These are phyloP conservation scores for Leptobrachium ailaonicum DNA, from an alignment of 2,113 vertebrate genomes.

Conservation along the genomic window DNA sequence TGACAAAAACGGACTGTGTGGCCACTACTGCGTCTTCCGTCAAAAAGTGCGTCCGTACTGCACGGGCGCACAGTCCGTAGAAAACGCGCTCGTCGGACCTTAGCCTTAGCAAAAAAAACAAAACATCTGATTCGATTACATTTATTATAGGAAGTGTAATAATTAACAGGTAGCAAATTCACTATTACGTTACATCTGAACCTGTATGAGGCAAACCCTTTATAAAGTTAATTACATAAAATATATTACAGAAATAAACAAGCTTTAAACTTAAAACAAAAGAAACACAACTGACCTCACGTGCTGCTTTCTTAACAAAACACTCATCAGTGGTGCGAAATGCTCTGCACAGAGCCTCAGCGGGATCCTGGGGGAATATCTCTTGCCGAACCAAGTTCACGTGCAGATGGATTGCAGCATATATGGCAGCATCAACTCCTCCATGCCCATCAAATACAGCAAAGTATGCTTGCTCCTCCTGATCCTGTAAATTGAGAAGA, in stretches of 20 bases:
- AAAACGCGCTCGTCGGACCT: too few species aligned
- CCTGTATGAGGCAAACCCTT: neutral
- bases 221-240: neutral
- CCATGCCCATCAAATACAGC: conserved; percentile 96
- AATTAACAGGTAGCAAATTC: too few species aligned
- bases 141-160: too few species aligned
- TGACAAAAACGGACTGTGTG: too few species aligned
- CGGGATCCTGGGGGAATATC: conserved; percentile 82
- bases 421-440: conserved; percentile 93
- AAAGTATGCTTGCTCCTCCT: conserved; percentile 96
- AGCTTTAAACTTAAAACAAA: too few species aligned
- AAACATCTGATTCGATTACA: too few species aligned
- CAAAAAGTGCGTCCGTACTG: too few species aligned
- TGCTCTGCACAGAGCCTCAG: conserved; percentile 84
- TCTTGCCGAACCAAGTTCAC: conserved; percentile 92
- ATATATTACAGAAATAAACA: neutral
- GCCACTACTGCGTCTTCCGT: too few species aligned
- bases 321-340: conserved; percentile 90
- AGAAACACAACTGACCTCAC: conserved; percentile 76
- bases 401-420: conserved; percentile 92
- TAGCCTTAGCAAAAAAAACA: too few species aligned
- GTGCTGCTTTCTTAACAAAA: conserved; percentile 90
- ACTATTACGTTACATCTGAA: too few species aligned
- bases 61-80: too few species aligned
- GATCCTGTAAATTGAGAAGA: conserved; percentile 73